These are phyloP conservation scores for Luffia ferchaultella DNA, from an alignment of 2,888 invertebrate species.

Conservation along the genomic window DNA sequence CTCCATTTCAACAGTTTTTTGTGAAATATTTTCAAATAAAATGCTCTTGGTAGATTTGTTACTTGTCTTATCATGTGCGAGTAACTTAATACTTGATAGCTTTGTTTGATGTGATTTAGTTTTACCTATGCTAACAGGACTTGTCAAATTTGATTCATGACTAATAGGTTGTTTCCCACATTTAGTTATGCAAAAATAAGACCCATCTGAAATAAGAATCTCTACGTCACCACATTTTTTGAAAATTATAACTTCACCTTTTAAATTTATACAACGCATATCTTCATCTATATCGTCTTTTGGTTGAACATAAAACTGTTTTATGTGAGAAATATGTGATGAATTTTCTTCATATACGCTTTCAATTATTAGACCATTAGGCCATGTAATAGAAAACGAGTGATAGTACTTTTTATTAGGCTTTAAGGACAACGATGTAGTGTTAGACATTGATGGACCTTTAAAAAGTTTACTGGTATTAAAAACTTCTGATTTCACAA, in stretches of 20 bases:
- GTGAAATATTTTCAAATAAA: too few species aligned
- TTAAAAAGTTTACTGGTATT: too few species aligned
- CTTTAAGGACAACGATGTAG: slow-evolving; percentile 12
- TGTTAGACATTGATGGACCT: too few species aligned
- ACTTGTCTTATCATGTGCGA: too few species aligned
- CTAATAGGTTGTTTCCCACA: slow-evolving; percentile 29
- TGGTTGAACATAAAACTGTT: slow-evolving; percentile 31
- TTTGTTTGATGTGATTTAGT: too few species aligned
- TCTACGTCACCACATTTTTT: slow-evolving; percentile 33
- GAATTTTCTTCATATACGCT: slow-evolving; percentile 39
- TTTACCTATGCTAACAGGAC: too few species aligned
- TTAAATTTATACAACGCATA: slow-evolving; percentile 43
- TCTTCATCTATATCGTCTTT: slow-evolving; percentile 29
- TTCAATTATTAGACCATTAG: slow-evolving; percentile 49
- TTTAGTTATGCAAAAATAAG: slow-evolving; percentile 36
- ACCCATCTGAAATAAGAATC: slow-evolving; percentile 38
- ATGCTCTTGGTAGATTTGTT: too few species aligned
- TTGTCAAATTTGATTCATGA: too few species aligned
- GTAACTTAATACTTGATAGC: too few species aligned
- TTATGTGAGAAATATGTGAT: slow-evolving; percentile 38
- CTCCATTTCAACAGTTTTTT: too few species aligned
- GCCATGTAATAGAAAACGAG: slow-evolving; percentile 44
- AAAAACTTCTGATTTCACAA: too few species aligned
- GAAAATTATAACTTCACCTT: slow-evolving; percentile 50
- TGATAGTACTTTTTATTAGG: slow-evolving; percentile 26